Evolutionary conservation across 2,113 vertebrate species (phyloP).

Genomic region (Cichladusa arquata): DNA sequence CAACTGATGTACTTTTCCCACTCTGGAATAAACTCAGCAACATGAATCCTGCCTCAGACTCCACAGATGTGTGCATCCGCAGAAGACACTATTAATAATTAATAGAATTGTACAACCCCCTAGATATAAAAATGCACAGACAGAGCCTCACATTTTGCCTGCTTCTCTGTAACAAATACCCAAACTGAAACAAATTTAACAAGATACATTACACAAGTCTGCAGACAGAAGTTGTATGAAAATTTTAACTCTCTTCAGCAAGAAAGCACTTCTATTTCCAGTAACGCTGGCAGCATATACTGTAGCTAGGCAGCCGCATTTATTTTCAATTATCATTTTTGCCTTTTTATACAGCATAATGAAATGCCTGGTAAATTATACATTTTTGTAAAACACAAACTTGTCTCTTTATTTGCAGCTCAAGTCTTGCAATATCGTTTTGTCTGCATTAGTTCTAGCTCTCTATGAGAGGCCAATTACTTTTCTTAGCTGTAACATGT

Average conservation of each 20-base stretch:
- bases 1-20: background rate
- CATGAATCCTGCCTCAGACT: background rate
- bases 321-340: constrained; percentile 67
- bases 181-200: constrained; percentile 63
- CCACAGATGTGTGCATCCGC: background rate
- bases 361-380: constrained; percentile 66
- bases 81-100: constrained; percentile 13
- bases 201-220: constrained; percentile 47
- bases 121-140: constrained; percentile 36
- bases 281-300: constrained; percentile 45
- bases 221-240: constrained; percentile 51
- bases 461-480: constrained; percentile 20
- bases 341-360: constrained; percentile 63
- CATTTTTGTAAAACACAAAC: constrained; percentile 61
- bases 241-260: constrained; percentile 55
- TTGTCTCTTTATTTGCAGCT: constrained; percentile 60
- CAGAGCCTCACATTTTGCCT: constrained; percentile 15
- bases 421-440: constrained; percentile 41
- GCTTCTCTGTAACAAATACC: constrained; percentile 27
- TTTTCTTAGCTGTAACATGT: background rate
- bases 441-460: constrained; percentile 55
- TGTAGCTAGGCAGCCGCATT: constrained; percentile 60
- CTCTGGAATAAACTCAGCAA: background rate
- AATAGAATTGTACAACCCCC: constrained; percentile 3
- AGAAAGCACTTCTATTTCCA: constrained; percentile 58